Evolutionary conservation across 1,140 invertebrate species (phyloP), one percentile per base, ranked within the genome.

Genomic region (Drosophila murphyi): DNA sequence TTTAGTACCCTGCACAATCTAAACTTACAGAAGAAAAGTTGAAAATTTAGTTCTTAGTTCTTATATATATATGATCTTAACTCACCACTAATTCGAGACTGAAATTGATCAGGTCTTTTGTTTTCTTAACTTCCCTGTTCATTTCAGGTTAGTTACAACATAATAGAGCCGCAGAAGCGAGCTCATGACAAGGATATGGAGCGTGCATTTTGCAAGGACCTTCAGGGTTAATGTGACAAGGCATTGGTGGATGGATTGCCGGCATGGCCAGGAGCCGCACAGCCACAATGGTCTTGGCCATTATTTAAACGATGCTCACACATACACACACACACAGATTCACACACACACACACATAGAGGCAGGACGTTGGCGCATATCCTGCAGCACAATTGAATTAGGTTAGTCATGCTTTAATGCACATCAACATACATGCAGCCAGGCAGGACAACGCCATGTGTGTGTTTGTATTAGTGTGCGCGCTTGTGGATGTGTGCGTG

Each of bases 391-490:
- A 89, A 89, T 89, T 89, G 85, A 89, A 89, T 89, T 89, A 85
- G 85, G 85, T 89, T 89, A 89, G 85, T 85, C 86, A 89, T 89
- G 85, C 85, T 81, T 89, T 89, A 89, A 89, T 89, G 85, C 85
- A 89, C 86, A 89, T 89, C 85, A 89, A 79, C 78, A 89, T 89
- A 89, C 85, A 72, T 85, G 85, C 85, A 90, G 61, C 77, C 85
- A 88, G 80, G 68, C 80, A 88, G 83, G 65, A 80, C 85, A 61
- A 31, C 43, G 10, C 39, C 41, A 32, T 64, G 41, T 59, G 60
- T 64, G 41, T 20, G 20, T 20, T 1, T 20, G 20, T 20, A 20
- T 20, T 20, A 20, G 20, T 20, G 20, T 20, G 20, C 20, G 20
- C 20, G 20, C 20, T 20, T 39, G 31, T 61, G 7, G 35, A 1